A percentile compares a stretch with the other conserved stretches of the same genome.
These are phyloP conservation scores for Apodemia hepburni DNA, from an alignment of 2,888 invertebrate genomes.

Conservation along the genomic window DNA sequence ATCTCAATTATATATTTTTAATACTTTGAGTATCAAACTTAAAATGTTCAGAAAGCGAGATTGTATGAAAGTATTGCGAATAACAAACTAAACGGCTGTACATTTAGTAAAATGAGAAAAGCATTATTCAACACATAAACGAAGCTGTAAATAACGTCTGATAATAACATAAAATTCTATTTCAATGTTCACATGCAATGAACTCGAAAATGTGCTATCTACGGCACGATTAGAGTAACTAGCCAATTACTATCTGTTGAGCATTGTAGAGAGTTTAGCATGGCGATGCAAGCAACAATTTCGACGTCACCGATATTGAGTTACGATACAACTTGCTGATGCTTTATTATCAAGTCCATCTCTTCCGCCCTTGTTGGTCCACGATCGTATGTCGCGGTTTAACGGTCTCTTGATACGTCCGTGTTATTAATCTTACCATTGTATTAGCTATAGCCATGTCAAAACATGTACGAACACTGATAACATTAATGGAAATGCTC, in stretches of 20 bases:
- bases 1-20: no score
- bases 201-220: constrained; percentile 44
- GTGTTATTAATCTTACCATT: constrained; percentile 76
- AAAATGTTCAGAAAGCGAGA: no score
- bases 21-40: no score
- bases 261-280: constrained; percentile 47
- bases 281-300: constrained; percentile 57
- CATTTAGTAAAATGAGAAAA: no score
- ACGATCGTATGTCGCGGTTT: constrained; percentile 67
- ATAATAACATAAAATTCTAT: neutral
- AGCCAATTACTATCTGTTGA: constrained; percentile 61
- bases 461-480: constrained; percentile 66
- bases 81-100: no score
- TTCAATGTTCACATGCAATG: constrained; percentile 16
- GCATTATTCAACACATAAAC: constrained; percentile 6
- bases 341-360: constrained; percentile 75
- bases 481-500: constrained; percentile 65
- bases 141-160: constrained; percentile 3
- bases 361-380: constrained; percentile 75
- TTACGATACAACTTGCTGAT: constrained; percentile 66
- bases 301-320: constrained; percentile 68
- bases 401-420: constrained; percentile 67
- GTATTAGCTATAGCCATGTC: constrained; percentile 66
- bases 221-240: constrained; percentile 53
- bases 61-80: no score